phyloP scores from a whole-genome alignment of 2,797 vertebrate genomes.

The Pygocentrus nattereri region DNA sequence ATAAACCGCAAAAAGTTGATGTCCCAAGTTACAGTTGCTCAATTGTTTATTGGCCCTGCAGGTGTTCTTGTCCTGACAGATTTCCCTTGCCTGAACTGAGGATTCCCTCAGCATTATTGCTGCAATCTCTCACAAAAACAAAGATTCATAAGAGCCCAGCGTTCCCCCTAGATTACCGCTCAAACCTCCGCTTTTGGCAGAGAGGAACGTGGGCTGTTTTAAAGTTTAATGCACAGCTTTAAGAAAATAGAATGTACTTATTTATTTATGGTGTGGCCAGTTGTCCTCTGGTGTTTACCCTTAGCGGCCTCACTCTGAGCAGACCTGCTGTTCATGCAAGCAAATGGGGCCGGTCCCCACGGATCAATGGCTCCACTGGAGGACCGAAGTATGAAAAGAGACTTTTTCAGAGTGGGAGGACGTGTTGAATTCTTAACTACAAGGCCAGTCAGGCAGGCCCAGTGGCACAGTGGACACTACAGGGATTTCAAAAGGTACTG shows the following conservation, averaged over 20 bases:
- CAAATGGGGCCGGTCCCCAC: constrained; percentile 20
- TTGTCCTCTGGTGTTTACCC: constrained; percentile 46
- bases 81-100: neutral
- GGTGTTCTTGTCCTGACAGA: constrained; percentile 20
- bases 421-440: constrained; percentile 36
- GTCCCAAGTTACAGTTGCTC: neutral
- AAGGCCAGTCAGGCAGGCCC: neutral
- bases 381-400: constrained; percentile 44
- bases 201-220: constrained; percentile 22
- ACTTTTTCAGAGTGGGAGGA: constrained; percentile 32
- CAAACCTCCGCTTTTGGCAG: constrained; percentile 24
- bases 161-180: constrained; percentile 15
- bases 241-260: constrained; percentile 49
- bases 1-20: neutral
- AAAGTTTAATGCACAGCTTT: constrained; percentile 57
- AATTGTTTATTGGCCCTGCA: neutral
- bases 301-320: constrained; percentile 6
- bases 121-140: neutral
- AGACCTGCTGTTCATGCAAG: constrained; percentile 17
- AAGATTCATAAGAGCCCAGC: constrained; percentile 10
- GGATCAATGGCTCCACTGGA: constrained; percentile 30
- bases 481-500: neutral
- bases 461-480: neutral
- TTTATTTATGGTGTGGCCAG: constrained; percentile 54
- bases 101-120: neutral